Base-by-base conservation (phyloP, 92 coral and sea anemone genomes). In the Siderastrea radians region DNA sequence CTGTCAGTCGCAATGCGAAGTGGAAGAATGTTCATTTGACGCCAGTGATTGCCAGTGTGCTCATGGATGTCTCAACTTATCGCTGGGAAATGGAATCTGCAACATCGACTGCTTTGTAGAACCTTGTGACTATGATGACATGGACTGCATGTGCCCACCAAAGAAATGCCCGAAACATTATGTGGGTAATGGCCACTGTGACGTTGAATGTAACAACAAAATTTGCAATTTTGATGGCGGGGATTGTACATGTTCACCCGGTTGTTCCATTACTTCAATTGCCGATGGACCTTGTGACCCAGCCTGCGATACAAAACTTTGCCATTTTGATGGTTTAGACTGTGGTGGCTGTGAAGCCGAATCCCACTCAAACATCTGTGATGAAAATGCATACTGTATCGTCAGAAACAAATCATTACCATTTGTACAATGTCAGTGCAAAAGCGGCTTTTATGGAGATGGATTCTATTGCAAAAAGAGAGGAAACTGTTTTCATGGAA, bases 341-440 rank as follows among this genome's bases (percentile, higher is more conserved):
- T 92, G 95, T 26, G 95, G 95, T 1, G 95, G 92, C 48, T 92
- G 95, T 49, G 73, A 92, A 44, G 43, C 84, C 3, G 95, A 92
- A 11, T 45, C 72, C 16, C 95, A 92, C 74, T 68, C 68, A 19
- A 13, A 58, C 54, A 53, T 92, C 43, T 92, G 95, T 44, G 92
- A 92, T 58, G 58, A 75, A 47, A 92, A 92, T 80, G 95, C 95
- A 9, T 58, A 88, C 2, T 92, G 95, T 70, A 72, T 78, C 6
- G 84, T 68, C 47, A 63, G 67, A 4, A 88, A 84, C 68, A 60
- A 45, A 12, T 88, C 95, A 1, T 54, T 84, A 8, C 92, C 94
- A n/a, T 83, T 70, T 49, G 75, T 92, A 65, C 66, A 68, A 43
- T 92, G 95, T 78, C 87, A 77, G 7, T 92, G 95, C 68, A 84